These are phyloP conservation scores for Stenodera caucasica DNA, from an alignment of 2,888 invertebrate genomes.

Conservation along the genomic window DNA sequence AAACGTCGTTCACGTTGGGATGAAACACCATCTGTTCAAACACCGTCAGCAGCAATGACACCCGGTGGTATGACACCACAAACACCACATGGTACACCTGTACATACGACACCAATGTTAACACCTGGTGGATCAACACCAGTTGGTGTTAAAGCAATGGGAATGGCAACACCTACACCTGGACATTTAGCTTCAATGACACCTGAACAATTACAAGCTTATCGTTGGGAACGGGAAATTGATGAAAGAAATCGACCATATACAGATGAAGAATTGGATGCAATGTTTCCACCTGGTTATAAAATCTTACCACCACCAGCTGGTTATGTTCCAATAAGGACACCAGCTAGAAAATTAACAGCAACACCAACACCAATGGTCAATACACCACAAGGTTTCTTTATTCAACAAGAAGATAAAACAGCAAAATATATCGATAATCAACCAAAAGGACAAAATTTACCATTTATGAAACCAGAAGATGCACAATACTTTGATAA, in stretches of 20 bases:
- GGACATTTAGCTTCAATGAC: conserved; percentile 98
- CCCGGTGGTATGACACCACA: conserved; percentile 67
- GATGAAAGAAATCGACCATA: conserved; percentile 97
- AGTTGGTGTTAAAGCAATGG: conserved; percentile 95
- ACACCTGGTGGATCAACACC: conserved; percentile 87
- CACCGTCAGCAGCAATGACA: conserved; percentile 62
- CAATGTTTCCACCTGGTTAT: conserved; percentile 97
- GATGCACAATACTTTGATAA: conserved; percentile 99
- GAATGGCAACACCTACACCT: conserved; percentile 96
- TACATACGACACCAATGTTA: conserved; percentile 64
- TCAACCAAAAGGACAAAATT: conserved; percentile 85
- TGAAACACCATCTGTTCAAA: conserved; percentile 82
- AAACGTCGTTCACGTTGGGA: conserved; percentile 97
- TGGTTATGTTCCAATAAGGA: conserved; percentile 93
- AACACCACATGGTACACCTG: conserved; percentile 70
- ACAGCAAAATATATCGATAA: conserved; percentile 89
- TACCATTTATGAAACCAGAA: conserved; percentile 99
- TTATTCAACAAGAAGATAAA: conserved; percentile 90
- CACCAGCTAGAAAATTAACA: conserved; percentile 95
- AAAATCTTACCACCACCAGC: conserved; percentile 61
- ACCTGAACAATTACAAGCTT: conserved; percentile 97
- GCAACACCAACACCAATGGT: conserved; percentile 98
- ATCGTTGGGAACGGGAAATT: conserved; percentile 97
- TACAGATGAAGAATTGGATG: conserved; percentile 95
- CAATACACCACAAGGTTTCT: conserved; percentile 85